These are phyloP conservation scores for Amphipoea oculea DNA, from an alignment of 2,888 invertebrate species.

Conservation along the genomic window DNA sequence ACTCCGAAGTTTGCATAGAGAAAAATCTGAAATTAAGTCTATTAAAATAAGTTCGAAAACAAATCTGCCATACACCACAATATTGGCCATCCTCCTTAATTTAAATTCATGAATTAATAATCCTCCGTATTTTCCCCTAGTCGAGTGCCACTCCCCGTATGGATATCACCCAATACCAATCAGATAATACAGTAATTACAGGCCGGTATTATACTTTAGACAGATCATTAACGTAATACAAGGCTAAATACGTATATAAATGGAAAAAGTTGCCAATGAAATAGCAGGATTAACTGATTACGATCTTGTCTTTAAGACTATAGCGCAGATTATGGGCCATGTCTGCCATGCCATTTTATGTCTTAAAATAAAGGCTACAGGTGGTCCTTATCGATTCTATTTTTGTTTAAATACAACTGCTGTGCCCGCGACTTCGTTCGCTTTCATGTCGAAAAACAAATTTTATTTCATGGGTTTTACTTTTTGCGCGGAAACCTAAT, in stretches of 20 bases:
- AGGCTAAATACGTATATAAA: conserved; percentile 38
- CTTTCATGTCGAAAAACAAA: neutral
- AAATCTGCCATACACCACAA: neutral
- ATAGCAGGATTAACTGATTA: conserved; percentile 36
- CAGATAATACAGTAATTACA: conserved; percentile 30
- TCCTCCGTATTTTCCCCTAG: neutral
- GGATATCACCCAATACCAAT: conserved; percentile 42
- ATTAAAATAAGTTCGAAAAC: neutral
- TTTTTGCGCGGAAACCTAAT: too few species aligned
- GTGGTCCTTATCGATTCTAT: neutral
- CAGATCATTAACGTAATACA: conserved; percentile 33
- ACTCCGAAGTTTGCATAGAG: too few species aligned
- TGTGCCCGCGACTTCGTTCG: neutral
- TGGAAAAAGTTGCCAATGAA: conserved; percentile 48
- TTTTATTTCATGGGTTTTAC: neutral
- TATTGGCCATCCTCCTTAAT: neutral
- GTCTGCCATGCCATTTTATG: conserved; percentile 3
- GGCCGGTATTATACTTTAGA: conserved; percentile 16
- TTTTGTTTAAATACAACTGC: neutral
- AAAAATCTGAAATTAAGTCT: too few species aligned
- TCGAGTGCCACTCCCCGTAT: conserved; percentile 1
- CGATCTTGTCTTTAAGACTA: conserved; percentile 19
- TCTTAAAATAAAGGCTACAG: conserved; percentile 17
- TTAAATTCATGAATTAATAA: neutral
- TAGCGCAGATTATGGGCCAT: neutral